phyloP scores from a whole-genome alignment of 2,113 vertebrate genomes.

The Larimichthys polyactis region DNA sequence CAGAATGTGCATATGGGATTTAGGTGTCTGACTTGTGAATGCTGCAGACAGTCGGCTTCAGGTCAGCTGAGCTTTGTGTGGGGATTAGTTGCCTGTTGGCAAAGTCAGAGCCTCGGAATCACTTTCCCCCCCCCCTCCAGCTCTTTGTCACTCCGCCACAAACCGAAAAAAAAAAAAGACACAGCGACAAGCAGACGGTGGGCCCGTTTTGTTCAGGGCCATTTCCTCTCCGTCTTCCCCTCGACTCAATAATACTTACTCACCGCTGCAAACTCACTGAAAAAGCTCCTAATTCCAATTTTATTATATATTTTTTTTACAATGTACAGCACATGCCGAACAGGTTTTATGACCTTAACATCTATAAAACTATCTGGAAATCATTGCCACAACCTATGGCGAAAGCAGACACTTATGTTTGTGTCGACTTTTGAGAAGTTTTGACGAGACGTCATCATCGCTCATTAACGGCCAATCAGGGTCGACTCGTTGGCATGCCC shows the following conservation, averaged over 20 bases:
- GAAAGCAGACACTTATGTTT: slow-evolving; percentile 20
- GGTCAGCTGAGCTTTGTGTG: slow-evolving; percentile 74
- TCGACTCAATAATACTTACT: slow-evolving; percentile 55
- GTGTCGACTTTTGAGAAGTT: slow-evolving; percentile 32
- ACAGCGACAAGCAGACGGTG: slow-evolving; percentile 57
- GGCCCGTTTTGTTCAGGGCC: slow-evolving; percentile 62
- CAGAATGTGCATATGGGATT: slow-evolving; percentile 49
- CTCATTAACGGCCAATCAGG: slow-evolving; percentile 28
- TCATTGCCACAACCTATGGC: neutral
- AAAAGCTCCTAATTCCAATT: slow-evolving; percentile 34
- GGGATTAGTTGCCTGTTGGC: slow-evolving; percentile 79
- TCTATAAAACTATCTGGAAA: slow-evolving; percentile 11
- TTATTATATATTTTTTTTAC: slow-evolving; percentile 6
- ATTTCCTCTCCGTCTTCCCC: slow-evolving; percentile 52
- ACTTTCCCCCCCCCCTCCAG: slow-evolving; percentile 64
- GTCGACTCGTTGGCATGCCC: slow-evolving; percentile 14
- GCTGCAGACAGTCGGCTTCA: slow-evolving; percentile 67
- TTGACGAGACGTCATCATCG: slow-evolving; percentile 6
- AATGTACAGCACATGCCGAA: slow-evolving; percentile 16
- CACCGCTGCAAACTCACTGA: slow-evolving; percentile 20
- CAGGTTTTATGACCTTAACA: slow-evolving; percentile 28
- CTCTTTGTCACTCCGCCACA: slow-evolving; percentile 71
- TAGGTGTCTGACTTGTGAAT: slow-evolving; percentile 49
- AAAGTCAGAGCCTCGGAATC: slow-evolving; percentile 75
- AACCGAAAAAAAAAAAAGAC: slow-evolving; percentile 35